These are phyloP conservation scores for Chorisops tibialis DNA, from an alignment of 2,888 invertebrate species.

Conservation along the genomic window DNA sequence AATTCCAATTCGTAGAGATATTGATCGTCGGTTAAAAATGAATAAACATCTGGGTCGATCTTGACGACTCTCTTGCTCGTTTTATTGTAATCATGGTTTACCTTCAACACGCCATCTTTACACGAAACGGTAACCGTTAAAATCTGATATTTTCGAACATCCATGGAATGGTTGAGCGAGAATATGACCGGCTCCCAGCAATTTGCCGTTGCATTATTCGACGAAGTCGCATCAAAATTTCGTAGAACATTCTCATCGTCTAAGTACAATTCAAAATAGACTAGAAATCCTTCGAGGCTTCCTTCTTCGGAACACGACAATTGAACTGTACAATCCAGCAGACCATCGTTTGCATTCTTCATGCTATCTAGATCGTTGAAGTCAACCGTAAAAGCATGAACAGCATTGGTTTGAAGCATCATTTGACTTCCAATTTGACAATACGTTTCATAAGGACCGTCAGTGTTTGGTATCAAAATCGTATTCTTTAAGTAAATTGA, in stretches of 20 bases:
- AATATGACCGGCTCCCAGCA: constrained; percentile 34
- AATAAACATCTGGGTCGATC: constrained; percentile 28
- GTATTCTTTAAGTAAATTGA: constrained; percentile 30
- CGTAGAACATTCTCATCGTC: constrained; percentile 17
- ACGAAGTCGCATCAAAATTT: constrained; percentile 25
- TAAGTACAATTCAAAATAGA: constrained; percentile 30
- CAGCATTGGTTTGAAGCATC: constrained; percentile 24
- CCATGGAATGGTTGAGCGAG: constrained; percentile 19
- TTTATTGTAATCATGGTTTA: constrained; percentile 27
- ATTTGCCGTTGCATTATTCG: neutral
- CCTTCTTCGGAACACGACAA: constrained; percentile 20
- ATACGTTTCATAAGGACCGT: constrained; percentile 31
- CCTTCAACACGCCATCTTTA: constrained; percentile 28
- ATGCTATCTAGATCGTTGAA: constrained; percentile 30
- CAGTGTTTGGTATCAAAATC: constrained; percentile 20
- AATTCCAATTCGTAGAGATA: constrained; percentile 31
- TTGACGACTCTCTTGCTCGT: constrained; percentile 10
- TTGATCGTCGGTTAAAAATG: constrained; percentile 31
- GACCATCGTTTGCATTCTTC: constrained; percentile 25
- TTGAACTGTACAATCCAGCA: constrained; percentile 19
- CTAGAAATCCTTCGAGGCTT: constrained; percentile 30
- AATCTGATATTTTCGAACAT: constrained; percentile 29
- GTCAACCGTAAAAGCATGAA: constrained; percentile 27
- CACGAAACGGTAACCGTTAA: constrained; percentile 25
- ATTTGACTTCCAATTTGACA: constrained; percentile 4